Percentiles rank a stretch among this genome's conserved stretches.
Conservation (phyloP, 2,113 vertebrate species). For the Cygnus atratus region DNA sequence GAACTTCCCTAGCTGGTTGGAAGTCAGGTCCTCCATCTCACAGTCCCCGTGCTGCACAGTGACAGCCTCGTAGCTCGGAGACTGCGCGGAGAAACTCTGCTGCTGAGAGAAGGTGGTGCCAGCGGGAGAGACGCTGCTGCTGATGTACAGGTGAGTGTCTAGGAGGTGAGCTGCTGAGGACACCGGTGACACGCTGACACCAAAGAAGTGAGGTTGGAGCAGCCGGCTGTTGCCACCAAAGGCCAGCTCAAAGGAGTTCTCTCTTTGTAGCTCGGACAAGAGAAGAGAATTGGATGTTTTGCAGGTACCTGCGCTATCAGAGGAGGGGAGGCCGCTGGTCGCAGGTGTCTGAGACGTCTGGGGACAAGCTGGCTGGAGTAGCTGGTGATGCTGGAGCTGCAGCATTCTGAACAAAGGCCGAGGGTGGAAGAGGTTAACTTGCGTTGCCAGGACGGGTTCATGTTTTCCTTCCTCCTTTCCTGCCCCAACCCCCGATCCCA, state of each 20-base stretch:
- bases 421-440: background rate
- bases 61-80: slow-evolving; percentile 20
- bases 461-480: background rate
- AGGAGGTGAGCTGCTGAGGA: slow-evolving; percentile 87
- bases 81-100: slow-evolving; percentile 59
- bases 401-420: slow-evolving; percentile 82
- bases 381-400: slow-evolving; percentile 89
- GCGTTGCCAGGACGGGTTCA: background rate
- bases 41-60: slow-evolving; percentile 75
- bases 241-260: slow-evolving; percentile 74
- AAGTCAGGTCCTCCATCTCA: slow-evolving; percentile 80
- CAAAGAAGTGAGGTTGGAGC: slow-evolving; percentile 66
- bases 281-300: slow-evolving; percentile 70
- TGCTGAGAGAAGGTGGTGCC: slow-evolving; percentile 49
- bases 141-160: slow-evolving; percentile 88
- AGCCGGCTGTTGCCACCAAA: slow-evolving; percentile 73
- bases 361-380: slow-evolving; percentile 70
- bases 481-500: background rate
- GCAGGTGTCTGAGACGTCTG: slow-evolving; percentile 49
- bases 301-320: slow-evolving; percentile 43
- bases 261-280: slow-evolving; percentile 70
- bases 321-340: slow-evolving; percentile 45
- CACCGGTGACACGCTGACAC: slow-evolving; percentile 80
- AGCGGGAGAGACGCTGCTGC: slow-evolving; percentile 30
- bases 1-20: slow-evolving; percentile 80